Conservation (phyloP, 2,888 invertebrate genomes). For the Scaptomyza reducta region DNA sequence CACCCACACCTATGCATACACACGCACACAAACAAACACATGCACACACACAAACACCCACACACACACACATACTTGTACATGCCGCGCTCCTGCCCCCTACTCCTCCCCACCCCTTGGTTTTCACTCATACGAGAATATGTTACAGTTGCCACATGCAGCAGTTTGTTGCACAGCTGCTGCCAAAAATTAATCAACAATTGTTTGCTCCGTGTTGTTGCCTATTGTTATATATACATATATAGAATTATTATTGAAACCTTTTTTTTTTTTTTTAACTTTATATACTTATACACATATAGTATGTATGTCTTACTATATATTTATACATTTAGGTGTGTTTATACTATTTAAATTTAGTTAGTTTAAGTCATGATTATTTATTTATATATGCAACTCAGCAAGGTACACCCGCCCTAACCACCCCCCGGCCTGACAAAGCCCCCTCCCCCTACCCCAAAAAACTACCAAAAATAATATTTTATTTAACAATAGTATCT, state of each 20-base stretch:
- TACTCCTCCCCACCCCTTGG: constrained; percentile 10
- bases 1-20: constrained; percentile 8
- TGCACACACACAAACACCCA: constrained; percentile 13
- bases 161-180: constrained; percentile 46
- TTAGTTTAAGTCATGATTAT: constrained; percentile 60
- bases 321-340: constrained; percentile 26
- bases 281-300: constrained; percentile 15
- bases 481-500: constrained; percentile 1
- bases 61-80: constrained; percentile 17
- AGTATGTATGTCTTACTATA: constrained; percentile 35
- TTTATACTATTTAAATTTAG: constrained; percentile 40
- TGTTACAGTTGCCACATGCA: constrained; percentile 51
- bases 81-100: constrained; percentile 36
- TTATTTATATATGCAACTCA: constrained; percentile 61
- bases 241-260: constrained; percentile 21
- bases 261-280: constrained; percentile 22
- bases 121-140: constrained; percentile 19
- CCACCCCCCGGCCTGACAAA: not conserved
- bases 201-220: constrained; percentile 76
- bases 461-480: constrained; percentile 15
- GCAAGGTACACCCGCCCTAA: constrained; percentile 6
- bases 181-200: constrained; percentile 18
- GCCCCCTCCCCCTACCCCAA: not conserved
- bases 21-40: constrained; percentile 16
- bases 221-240: constrained; percentile 69